phyloP scores from a whole-genome alignment of 2,888 invertebrate genomes.

The Sarcophaga subvicina region DNA sequence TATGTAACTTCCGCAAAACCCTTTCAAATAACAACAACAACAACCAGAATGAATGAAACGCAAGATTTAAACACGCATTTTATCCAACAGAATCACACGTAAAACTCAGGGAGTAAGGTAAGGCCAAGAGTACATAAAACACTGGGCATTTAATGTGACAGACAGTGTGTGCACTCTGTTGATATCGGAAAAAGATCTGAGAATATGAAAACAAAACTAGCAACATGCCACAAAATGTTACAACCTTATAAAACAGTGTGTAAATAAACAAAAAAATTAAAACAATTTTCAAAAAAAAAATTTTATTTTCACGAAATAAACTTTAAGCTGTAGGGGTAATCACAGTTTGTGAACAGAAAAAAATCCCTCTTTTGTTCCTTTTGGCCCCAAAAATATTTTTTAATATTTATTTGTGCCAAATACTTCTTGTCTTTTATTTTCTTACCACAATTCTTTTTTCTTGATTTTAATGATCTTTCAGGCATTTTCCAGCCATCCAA shows the following conservation, averaged over 20 bases:
- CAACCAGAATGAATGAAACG: neutral
- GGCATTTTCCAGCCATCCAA: constrained; percentile 15
- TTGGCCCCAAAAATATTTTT: too few species aligned
- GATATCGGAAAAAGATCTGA: constrained; percentile 1
- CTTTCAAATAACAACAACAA: constrained; percentile 1
- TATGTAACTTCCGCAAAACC: constrained; percentile 50
- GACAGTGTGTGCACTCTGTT: too few species aligned
- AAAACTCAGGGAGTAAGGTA: too few species aligned
- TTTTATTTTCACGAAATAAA: neutral
- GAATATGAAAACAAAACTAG: constrained; percentile 2
- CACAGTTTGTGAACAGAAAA: neutral
- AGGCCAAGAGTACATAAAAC: constrained; percentile 1
- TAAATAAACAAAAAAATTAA: neutral
- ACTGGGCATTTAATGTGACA: constrained; percentile 23
- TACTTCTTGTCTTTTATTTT: neutral
- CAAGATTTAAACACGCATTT: constrained; percentile 23
- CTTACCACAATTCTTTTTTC: constrained; percentile 10
- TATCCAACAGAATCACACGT: neutral
- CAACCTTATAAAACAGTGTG: neutral
- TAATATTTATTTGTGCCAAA: constrained; percentile 6
- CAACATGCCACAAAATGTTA: constrained; percentile 39
- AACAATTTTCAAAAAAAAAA: neutral
- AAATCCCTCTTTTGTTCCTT: too few species aligned
- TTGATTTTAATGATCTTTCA: constrained; percentile 31
- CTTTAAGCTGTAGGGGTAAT: neutral